Conservation (phyloP, 2,888 invertebrate species). For the Branchipolynoe longqiensis region DNA sequence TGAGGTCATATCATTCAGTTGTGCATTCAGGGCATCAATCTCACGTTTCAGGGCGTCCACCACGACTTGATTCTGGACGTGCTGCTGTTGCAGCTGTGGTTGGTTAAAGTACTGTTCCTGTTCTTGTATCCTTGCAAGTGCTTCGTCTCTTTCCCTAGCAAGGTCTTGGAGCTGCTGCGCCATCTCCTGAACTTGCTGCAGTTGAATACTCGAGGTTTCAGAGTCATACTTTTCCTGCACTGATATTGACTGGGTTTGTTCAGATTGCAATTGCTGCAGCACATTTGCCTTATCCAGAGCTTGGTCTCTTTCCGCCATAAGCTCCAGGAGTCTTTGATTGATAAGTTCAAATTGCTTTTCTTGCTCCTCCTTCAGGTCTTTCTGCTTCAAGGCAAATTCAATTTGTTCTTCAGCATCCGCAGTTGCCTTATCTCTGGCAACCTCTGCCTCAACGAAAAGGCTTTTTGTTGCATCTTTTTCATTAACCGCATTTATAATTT, state of each 20-base stretch:
- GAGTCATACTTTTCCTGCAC: background rate
- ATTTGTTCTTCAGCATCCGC: background rate
- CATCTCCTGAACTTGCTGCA: conserved; percentile 26
- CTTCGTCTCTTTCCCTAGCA: conserved; percentile 20
- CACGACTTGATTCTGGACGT: background rate
- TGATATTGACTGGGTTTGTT: background rate
- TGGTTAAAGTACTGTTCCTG: background rate
- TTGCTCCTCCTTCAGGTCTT: background rate
- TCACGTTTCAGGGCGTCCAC: background rate
- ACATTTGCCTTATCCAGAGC: background rate
- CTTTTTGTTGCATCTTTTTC: background rate
- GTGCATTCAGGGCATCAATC: conserved; percentile 53
- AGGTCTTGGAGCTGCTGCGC: conserved; percentile 13
- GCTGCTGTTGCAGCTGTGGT: background rate
- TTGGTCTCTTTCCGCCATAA: conserved; percentile 34
- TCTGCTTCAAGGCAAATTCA: background rate
- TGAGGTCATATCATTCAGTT: conserved; percentile 9
- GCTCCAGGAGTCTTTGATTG: background rate
- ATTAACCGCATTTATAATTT: background rate
- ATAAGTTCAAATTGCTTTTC: background rate
- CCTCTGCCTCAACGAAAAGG: background rate
- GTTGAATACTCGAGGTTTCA: background rate
- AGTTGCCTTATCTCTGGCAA: background rate
- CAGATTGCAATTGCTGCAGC: background rate
- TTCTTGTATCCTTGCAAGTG: background rate